Evolutionary conservation across 2,888 invertebrate species (phyloP).

Genomic region (Tuta absoluta): DNA sequence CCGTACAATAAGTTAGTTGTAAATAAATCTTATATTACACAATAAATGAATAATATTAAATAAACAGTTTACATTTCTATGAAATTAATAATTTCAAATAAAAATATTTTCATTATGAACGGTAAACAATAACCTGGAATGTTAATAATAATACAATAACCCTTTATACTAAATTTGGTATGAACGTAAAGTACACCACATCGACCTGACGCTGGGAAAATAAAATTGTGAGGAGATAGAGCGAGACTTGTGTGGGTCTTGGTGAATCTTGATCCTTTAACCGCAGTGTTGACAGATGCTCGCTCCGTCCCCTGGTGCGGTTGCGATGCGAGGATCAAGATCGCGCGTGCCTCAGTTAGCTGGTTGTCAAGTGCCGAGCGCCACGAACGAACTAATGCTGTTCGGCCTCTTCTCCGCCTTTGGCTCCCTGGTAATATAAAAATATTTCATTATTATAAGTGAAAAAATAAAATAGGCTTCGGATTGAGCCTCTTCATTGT

Average conservation of each 20-base stretch:
- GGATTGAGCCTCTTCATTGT: too few species aligned
- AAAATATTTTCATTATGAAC: constrained; percentile 66
- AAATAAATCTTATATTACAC: constrained; percentile 79
- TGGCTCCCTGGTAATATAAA: constrained; percentile 84
- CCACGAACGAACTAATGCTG: constrained; percentile 90
- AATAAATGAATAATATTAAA: constrained; percentile 72
- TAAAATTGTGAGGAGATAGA: constrained; percentile 61
- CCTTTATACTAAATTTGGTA: constrained; percentile 75
- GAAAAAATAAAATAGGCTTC: constrained; percentile 25
- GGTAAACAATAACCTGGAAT: constrained; percentile 77
- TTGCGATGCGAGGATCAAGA: constrained; percentile 72
- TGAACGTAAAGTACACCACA: constrained; percentile 70
- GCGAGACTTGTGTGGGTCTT: constrained; percentile 34
- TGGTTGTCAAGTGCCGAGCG: constrained; percentile 87
- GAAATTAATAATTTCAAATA: constrained; percentile 66
- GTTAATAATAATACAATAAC: constrained; percentile 75
- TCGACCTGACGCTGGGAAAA: constrained; percentile 53
- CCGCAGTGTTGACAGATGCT: constrained; percentile 48
- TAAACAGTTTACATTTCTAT: constrained; percentile 67
- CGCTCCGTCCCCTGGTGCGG: constrained; percentile 60
- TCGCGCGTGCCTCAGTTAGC: constrained; percentile 78
- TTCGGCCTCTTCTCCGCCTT: constrained; percentile 92
- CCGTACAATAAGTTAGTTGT: constrained; percentile 74
- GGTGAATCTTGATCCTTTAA: constrained; percentile 60
- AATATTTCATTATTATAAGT: not conserved